A percentile compares a stretch with the other conserved stretches of the same genome.
Conservation (phyloP, 2,888 invertebrate genomes). For the Xestia xanthographa region DNA sequence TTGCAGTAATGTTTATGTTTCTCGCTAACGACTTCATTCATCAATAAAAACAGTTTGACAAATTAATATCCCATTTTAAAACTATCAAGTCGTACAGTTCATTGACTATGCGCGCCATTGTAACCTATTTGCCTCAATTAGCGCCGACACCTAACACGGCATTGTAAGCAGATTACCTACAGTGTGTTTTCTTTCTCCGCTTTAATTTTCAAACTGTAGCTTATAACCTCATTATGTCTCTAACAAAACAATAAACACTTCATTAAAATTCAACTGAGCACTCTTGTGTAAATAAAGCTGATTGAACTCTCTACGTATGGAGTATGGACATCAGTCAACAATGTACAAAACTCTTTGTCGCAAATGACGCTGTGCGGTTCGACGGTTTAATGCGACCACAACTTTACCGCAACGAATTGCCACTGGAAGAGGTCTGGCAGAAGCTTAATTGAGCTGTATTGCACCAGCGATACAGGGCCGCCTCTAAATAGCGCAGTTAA, state of each 20-base stretch:
- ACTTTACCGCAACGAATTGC: slow-evolving; percentile 80
- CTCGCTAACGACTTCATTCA: neutral
- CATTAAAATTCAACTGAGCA: slow-evolving; percentile 57
- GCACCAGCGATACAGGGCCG: slow-evolving; percentile 66
- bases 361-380: slow-evolving; percentile 75
- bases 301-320: slow-evolving; percentile 50
- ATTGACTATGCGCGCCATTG: slow-evolving; percentile 41
- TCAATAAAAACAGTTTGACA: slow-evolving; percentile 1
- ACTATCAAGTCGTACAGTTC: slow-evolving; percentile 37
- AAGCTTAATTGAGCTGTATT: slow-evolving; percentile 79
- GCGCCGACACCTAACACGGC: slow-evolving; percentile 50
- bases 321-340: slow-evolving; percentile 63
- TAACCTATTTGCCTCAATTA: slow-evolving; percentile 62
- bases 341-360: slow-evolving; percentile 67
- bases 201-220: slow-evolving; percentile 21
- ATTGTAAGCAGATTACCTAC: slow-evolving; percentile 55
- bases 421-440: slow-evolving; percentile 72
- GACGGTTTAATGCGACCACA: slow-evolving; percentile 79
- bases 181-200: slow-evolving; percentile 27
- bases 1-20: neutral
- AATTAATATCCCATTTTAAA: slow-evolving; percentile 28
- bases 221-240: slow-evolving; percentile 24
- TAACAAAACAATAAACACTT: slow-evolving; percentile 43
- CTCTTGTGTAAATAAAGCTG: slow-evolving; percentile 53
- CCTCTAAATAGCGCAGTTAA: slow-evolving; percentile 68